phyloP scores from a whole-genome alignment of 2,888 invertebrate genomes.

The Auanema sp. region DNA sequence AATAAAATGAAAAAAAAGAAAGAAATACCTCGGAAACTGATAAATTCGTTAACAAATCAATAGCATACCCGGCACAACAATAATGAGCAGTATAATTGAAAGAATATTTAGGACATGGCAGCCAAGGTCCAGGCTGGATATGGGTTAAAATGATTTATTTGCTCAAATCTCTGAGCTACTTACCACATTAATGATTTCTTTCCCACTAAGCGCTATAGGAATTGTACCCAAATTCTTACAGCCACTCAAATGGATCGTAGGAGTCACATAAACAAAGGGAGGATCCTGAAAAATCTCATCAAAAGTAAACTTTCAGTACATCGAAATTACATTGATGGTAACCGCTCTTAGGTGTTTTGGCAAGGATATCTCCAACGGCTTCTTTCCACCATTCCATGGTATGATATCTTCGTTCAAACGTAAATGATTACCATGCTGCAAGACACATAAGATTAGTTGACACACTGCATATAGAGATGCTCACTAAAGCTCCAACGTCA shows the following conservation, averaged over 20 bases:
- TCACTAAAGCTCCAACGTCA: conserved; percentile 43
- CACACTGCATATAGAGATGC: background rate
- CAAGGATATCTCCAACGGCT: conserved; percentile 55
- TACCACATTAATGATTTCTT: conserved; percentile 41
- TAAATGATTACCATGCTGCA: conserved; percentile 23
- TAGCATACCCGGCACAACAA: conserved; percentile 59
- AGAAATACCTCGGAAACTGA: conserved; percentile 41
- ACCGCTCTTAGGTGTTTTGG: conserved; percentile 56
- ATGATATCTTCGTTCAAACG: conserved; percentile 46
- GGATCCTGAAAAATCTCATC: conserved; percentile 41
- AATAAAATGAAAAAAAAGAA: no score
- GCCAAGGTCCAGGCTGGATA: conserved; percentile 59
- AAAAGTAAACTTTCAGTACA: background rate
- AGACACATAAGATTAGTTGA: background rate
- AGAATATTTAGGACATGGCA: conserved; percentile 41
- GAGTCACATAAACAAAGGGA: conserved; percentile 56
- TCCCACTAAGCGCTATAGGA: conserved; percentile 27
- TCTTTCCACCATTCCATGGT: conserved; percentile 48
- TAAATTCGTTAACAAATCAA: conserved; percentile 52
- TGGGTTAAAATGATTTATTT: conserved; percentile 6
- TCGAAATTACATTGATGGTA: conserved; percentile 27
- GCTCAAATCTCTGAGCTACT: conserved; percentile 11
- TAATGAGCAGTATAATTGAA: conserved; percentile 36
- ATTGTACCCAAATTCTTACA: conserved; percentile 43
- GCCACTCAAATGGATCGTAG: conserved; percentile 29